These are phyloP conservation scores for Drosophila ustulata DNA, from an alignment of 2,888 invertebrate species.

Conservation along the genomic window DNA sequence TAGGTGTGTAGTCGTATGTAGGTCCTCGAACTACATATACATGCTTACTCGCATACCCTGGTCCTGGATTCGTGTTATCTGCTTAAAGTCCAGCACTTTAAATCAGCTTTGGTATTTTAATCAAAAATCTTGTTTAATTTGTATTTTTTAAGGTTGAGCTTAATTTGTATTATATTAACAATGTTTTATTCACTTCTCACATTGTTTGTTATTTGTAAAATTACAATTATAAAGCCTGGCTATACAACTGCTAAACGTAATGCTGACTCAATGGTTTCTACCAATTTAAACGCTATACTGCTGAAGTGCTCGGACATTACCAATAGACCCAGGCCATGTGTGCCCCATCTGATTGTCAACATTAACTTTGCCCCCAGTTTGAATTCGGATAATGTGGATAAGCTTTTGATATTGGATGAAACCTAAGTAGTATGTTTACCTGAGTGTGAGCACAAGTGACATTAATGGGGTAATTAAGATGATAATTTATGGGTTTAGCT, in stretches of 20 bases:
- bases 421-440: no score
- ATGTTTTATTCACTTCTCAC: conserved; percentile 2
- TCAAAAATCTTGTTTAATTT: neutral
- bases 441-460: no score
- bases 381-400: conserved; percentile 40
- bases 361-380: conserved; percentile 52
- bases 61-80: neutral
- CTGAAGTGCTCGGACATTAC: conserved; percentile 34
- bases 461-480: no score
- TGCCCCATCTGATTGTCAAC: conserved; percentile 55
- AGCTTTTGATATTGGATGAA: conserved; percentile 50
- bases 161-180: neutral
- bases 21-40: conserved; percentile 1
- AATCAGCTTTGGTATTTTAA: neutral
- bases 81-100: neutral
- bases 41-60: neutral
- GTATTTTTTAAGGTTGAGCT: neutral
- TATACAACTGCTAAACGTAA: conserved; percentile 10
- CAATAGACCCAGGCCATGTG: conserved; percentile 34
- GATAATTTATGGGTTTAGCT: no score
- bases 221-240: neutral
- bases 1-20: neutral
- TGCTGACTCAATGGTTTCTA: no score
- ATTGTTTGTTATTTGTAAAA: neutral
- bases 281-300: conserved; percentile 55